phyloP scores from a whole-genome alignment of 1,140 invertebrate genomes.

The Neodiprion lecontei region DNA sequence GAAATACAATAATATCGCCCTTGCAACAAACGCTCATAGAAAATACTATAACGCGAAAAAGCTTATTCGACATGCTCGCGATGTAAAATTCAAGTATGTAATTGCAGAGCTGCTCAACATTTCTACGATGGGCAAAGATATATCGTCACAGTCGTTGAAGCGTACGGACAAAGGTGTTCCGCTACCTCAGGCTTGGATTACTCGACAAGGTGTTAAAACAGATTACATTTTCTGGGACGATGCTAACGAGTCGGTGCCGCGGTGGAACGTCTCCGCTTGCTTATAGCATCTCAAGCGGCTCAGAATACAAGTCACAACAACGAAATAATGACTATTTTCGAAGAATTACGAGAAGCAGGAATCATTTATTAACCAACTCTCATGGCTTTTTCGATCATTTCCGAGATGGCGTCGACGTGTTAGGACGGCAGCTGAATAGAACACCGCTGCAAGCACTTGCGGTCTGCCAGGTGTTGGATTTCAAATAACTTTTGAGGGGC shows the following conservation, averaged over 20 bases:
- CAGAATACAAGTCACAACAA: constrained; percentile 46
- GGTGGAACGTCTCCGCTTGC: constrained; percentile 42
- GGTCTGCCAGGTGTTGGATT: constrained; percentile 29
- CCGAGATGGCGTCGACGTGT: constrained; percentile 39
- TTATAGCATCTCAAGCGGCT: constrained; percentile 44
- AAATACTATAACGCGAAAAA: neutral
- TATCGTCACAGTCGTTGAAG: constrained; percentile 11
- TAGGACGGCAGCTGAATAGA: constrained; percentile 18
- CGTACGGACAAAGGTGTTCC: neutral
- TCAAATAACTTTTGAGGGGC: constrained; percentile 22
- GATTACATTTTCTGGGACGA: constrained; percentile 51
- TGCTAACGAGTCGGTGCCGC: constrained; percentile 42
- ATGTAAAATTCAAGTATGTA: neutral
- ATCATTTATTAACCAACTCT: constrained; percentile 27
- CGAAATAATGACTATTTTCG: constrained; percentile 53
- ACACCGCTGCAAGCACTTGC: neutral
- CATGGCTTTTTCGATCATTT: constrained; percentile 10
- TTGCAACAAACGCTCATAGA: neutral
- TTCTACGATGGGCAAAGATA: neutral
- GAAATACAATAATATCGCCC: neutral
- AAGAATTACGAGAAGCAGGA: constrained; percentile 45
- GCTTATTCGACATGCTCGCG: neutral
- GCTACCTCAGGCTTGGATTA: neutral
- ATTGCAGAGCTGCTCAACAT: neutral
- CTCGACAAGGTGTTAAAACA: constrained; percentile 8